A percentile compares a stretch with the other conserved stretches of the same genome.
Conservation (phyloP, 2,888 invertebrate species). For the Rhyacophila evoluta region DNA sequence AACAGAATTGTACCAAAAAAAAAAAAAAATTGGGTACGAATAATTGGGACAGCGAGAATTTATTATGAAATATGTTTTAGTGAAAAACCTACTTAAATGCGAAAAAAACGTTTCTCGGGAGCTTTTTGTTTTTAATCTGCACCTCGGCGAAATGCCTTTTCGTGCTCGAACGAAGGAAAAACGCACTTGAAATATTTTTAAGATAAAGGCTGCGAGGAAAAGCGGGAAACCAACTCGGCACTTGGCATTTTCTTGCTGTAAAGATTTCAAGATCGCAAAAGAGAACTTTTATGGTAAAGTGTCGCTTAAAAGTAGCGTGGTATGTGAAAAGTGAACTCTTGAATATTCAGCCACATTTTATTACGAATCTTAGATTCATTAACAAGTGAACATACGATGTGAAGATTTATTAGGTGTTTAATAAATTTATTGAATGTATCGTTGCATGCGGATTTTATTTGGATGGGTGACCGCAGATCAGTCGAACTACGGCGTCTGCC, state of each 20-base stretch:
- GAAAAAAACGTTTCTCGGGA: not conserved
- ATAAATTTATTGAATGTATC: too few relatives aligned
- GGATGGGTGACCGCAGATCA: too few relatives aligned
- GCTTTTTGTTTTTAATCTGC: not conserved
- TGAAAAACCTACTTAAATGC: too few relatives aligned
- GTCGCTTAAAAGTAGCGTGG: not conserved
- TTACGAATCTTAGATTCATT: not conserved
- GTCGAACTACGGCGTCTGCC: too few relatives aligned
- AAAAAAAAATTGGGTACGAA: too few relatives aligned
- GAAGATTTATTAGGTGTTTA: not conserved
- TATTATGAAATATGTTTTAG: too few relatives aligned
- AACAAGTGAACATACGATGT: not conserved
- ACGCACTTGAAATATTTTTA: constrained; percentile 24
- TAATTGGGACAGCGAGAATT: too few relatives aligned
- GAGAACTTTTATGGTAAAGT: not conserved
- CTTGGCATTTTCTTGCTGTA: constrained; percentile 18
- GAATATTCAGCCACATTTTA: not conserved
- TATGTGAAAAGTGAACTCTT: not conserved
- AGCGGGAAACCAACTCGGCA: constrained; percentile 1
- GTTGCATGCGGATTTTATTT: too few relatives aligned
- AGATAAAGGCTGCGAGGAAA: not conserved
- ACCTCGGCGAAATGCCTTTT: not conserved
- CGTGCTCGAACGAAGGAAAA: constrained; percentile 1
- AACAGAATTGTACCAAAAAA: too few relatives aligned
- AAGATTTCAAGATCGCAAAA: not conserved